Evolutionary conservation across 2,888 invertebrate genomes (phyloP).

Genomic region (Campopleginae sp.): DNA sequence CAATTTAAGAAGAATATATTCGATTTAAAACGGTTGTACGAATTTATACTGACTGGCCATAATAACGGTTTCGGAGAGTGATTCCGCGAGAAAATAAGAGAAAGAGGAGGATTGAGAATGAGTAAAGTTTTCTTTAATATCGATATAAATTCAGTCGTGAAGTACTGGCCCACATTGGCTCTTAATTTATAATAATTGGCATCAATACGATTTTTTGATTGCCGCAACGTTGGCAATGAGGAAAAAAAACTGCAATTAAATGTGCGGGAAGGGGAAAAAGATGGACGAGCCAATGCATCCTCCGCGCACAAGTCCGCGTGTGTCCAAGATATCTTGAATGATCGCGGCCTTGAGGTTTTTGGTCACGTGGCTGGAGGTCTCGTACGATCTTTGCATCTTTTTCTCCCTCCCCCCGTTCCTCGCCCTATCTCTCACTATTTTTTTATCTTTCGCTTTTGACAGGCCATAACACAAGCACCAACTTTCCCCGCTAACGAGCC

Average conservation of each 20-base stretch:
- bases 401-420: background rate
- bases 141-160: constrained; percentile 37
- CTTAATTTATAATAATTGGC: constrained; percentile 48
- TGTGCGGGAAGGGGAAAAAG: constrained; percentile 15
- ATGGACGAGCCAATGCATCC: background rate
- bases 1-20: background rate
- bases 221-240: constrained; percentile 17
- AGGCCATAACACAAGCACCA: constrained; percentile 55
- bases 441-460: constrained; percentile 51
- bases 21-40: constrained; percentile 8
- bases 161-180: constrained; percentile 18
- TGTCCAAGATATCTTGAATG: constrained; percentile 5
- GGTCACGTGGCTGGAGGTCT: constrained; percentile 57
- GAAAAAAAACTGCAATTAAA: constrained; percentile 9
- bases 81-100: constrained; percentile 18
- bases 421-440: constrained; percentile 30
- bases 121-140: constrained; percentile 29
- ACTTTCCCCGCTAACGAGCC: constrained; percentile 66
- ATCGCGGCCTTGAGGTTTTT: constrained; percentile 65
- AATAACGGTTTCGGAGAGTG: constrained; percentile 48
- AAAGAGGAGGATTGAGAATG: background rate
- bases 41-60: constrained; percentile 12
- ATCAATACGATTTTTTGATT: constrained; percentile 32
- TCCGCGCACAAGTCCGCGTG: background rate
- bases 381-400: constrained; percentile 36